Conservation (phyloP, 2,888 invertebrate genomes). For the Drosophila quinaria region DNA sequence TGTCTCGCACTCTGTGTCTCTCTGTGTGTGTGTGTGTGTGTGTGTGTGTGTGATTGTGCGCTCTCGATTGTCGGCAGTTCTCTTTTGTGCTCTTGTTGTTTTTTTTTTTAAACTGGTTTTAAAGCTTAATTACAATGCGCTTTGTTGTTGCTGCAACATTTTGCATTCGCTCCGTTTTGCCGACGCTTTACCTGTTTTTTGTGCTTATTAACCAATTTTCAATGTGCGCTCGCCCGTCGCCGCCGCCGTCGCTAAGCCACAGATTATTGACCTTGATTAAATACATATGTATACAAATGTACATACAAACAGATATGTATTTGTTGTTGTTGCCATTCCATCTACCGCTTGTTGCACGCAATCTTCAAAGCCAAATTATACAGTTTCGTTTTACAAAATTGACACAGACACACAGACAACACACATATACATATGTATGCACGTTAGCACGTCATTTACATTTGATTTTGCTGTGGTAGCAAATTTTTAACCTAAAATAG, state of each 20-base stretch:
- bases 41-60: slow-evolving; percentile 23
- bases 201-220: slow-evolving; percentile 62
- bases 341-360: slow-evolving; percentile 54
- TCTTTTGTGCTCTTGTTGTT: slow-evolving; percentile 46
- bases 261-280: slow-evolving; percentile 80
- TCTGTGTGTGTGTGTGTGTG: slow-evolving; percentile 22
- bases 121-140: slow-evolving; percentile 77
- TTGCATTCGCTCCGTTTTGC: slow-evolving; percentile 68
- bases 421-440: slow-evolving; percentile 12
- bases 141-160: slow-evolving; percentile 63
- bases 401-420: background rate
- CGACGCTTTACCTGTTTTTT: slow-evolving; percentile 53
- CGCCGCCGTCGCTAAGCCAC: slow-evolving; percentile 31
- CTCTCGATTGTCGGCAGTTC: slow-evolving; percentile 32
- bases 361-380: slow-evolving; percentile 33
- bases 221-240: slow-evolving; percentile 39
- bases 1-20: slow-evolving; percentile 16
- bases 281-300: slow-evolving; percentile 2
- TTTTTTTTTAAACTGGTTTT: slow-evolving; percentile 70
- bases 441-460: slow-evolving; percentile 51
- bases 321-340: slow-evolving; percentile 39
- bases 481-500: slow-evolving; percentile 77
- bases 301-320: slow-evolving; percentile 12
- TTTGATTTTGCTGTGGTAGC: slow-evolving; percentile 54
- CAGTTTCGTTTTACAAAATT: slow-evolving; percentile 14